These are phyloP conservation scores for Harmothoe impar DNA, from an alignment of 2,888 invertebrate species.

Conservation along the genomic window DNA sequence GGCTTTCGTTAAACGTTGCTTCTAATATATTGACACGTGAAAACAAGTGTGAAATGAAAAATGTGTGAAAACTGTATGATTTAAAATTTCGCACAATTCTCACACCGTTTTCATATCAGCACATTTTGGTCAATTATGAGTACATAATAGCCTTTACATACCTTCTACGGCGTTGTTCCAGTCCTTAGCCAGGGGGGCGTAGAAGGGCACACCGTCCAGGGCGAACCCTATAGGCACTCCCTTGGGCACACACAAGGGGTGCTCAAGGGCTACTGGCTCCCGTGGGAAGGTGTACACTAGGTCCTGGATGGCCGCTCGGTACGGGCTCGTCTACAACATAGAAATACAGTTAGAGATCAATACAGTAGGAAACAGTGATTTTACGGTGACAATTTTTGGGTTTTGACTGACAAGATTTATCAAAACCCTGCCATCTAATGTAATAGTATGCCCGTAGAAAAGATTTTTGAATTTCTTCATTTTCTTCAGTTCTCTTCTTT, in stretches of 20 bases:
- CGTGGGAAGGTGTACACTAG: not conserved
- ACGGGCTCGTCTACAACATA: not conserved
- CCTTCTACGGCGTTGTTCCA: constrained; percentile 48
- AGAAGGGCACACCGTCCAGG: constrained; percentile 35
- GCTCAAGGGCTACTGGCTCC: not conserved
- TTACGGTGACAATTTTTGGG: not conserved
- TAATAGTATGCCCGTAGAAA: not conserved
- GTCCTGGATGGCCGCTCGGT: not conserved
- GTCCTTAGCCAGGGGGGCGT: not conserved
- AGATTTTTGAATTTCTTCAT: not conserved
- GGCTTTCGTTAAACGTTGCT: too few species aligned
- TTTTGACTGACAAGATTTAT: not conserved
- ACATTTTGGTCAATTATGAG: too few species aligned
- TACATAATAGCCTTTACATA: not conserved
- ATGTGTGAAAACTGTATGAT: too few species aligned
- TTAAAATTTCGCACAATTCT: too few species aligned
- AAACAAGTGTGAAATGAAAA: too few species aligned
- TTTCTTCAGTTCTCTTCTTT: too few species aligned
- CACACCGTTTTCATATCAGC: too few species aligned
- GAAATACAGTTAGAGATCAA: not conserved
- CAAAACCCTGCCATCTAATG: not conserved
- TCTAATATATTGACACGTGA: too few species aligned
- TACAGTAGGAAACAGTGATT: not conserved
- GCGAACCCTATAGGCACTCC: constrained; percentile 35
- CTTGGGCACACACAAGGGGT: constrained; percentile 2